These are phyloP conservation scores for Tetragnatha versicolor DNA, from an alignment of 1,140 invertebrate genomes.

Conservation along the genomic window DNA sequence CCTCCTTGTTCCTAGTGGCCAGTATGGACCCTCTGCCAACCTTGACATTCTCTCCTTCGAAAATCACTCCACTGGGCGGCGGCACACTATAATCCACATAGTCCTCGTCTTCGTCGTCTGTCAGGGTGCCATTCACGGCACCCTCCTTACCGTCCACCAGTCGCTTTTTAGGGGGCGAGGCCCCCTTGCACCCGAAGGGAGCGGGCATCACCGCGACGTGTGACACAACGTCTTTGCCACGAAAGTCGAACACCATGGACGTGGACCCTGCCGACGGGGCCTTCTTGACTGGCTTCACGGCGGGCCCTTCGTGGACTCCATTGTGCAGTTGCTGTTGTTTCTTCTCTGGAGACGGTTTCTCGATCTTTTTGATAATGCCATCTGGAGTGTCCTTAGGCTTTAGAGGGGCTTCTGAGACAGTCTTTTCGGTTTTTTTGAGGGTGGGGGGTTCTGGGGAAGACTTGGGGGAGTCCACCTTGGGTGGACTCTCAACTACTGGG, in stretches of 20 bases:
- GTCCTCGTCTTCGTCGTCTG: constrained; percentile 73
- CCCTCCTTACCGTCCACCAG: constrained; percentile 57
- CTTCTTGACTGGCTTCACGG: constrained; percentile 29
- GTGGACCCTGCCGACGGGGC: constrained; percentile 5
- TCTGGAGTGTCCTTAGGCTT: background rate
- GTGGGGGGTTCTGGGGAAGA: background rate
- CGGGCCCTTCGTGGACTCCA: background rate
- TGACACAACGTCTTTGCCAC: constrained; percentile 58
- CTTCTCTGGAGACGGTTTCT: background rate
- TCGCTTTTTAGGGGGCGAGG: constrained; percentile 29
- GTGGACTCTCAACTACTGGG: too few relatives aligned
- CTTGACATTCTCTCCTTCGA: constrained; percentile 86
- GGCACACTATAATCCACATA: constrained; percentile 66
- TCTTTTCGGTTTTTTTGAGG: background rate
- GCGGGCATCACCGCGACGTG: constrained; percentile 55
- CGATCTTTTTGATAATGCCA: background rate
- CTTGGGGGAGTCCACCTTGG: too few relatives aligned
- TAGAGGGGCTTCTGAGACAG: background rate
- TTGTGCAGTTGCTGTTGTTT: too few relatives aligned
- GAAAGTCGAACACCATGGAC: constrained; percentile 58
- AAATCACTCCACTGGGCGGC: constrained; percentile 74
- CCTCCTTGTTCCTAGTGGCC: constrained; percentile 73
- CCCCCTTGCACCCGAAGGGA: constrained; percentile 55
- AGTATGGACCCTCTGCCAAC: constrained; percentile 85
- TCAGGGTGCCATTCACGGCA: constrained; percentile 69